Evolutionary conservation across 2,888 invertebrate genomes (phyloP).

Genomic region (Erannis defoliaria): DNA sequence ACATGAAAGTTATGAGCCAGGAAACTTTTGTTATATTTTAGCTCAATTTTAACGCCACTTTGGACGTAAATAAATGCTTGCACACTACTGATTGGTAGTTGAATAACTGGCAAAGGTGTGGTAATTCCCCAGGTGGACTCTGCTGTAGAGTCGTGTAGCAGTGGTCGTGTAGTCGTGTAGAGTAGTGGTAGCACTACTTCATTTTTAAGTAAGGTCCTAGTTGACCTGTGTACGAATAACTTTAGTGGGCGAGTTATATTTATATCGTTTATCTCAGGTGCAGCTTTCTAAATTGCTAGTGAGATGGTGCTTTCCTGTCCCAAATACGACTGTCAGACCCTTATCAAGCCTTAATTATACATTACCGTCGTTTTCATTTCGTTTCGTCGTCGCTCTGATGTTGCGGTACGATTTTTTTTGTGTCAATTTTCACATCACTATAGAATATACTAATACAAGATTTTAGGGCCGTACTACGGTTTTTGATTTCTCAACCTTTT

Average conservation of each 20-base stretch:
- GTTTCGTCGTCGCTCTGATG: constrained; percentile 56
- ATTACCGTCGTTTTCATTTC: constrained; percentile 81
- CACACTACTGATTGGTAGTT: too few species aligned
- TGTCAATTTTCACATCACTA: constrained; percentile 53
- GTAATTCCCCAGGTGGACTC: too few species aligned
- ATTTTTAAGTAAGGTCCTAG: too few species aligned
- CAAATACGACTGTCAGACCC: constrained; percentile 84
- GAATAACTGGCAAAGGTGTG: too few species aligned
- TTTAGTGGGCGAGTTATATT: constrained; percentile 45
- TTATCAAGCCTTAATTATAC: constrained; percentile 83
- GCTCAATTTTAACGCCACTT: too few species aligned
- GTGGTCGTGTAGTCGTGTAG: too few species aligned
- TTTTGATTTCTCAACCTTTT: too few species aligned
- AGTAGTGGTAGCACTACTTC: too few species aligned
- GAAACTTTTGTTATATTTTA: too few species aligned
- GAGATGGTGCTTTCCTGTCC: constrained; percentile 73
- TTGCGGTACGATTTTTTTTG: constrained; percentile 62
- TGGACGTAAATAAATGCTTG: too few species aligned
- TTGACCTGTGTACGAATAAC: not conserved
- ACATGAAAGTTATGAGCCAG: too few species aligned
- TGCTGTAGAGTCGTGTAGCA: too few species aligned
- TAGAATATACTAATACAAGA: constrained; percentile 11
- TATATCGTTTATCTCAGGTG: constrained; percentile 68
- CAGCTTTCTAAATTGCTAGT: constrained; percentile 68
- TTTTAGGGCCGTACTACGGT: not conserved